Base-by-base conservation (phyloP, 2,797 vertebrate species). In the Pseudopleuronectes americanus region DNA sequence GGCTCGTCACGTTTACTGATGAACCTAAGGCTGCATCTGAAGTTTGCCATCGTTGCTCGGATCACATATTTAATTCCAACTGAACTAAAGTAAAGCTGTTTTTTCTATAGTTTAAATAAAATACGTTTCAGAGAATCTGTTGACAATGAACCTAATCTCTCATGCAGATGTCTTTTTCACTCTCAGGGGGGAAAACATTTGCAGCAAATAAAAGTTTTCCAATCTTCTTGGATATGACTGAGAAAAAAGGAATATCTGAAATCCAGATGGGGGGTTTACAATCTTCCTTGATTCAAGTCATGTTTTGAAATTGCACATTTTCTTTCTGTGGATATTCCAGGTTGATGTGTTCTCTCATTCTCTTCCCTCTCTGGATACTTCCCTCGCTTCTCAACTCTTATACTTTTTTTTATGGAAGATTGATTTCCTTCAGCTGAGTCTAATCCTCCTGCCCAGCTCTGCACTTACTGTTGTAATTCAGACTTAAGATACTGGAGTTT, bases 151-250 rank as follows among this genome's bases (percentile, higher is more conserved):
- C 14, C 10, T n/a, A 49, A 62, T 41, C 28, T 16, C 19, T 24
- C 24, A 61, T 17, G 2, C 36, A 65, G 8, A 41, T 52, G 23
- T 56, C 8, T 54, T 48, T 48, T 53, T 47, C 13, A 41, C 12
- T 28, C 9, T 12, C 36, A 38, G 9, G 12, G 12, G 8, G 36
- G 3, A 9, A 13, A 38, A 12, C 3, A 38, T 38, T 38, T 38
- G 36, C 36, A 38, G 36, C 36, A 38, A 38, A 38, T 38, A 10
- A 38, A 14, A 14, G 36, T 38, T 19, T 31, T 31, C 22, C 5
- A 45, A 62, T 65, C 28, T 51, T 43, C 58, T 64, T 28, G 12
- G 22, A 57, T 57, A 33, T n/a, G n/a, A n/a, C n/a, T n/a, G n/a
- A n/a, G n/a, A n/a, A n/a, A n/a, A n/a, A n/a, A n/a, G n/a, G n/a